These are phyloP conservation scores for Trichonephila clavipes DNA, from an alignment of 1,140 invertebrate species.

Conservation along the genomic window DNA sequence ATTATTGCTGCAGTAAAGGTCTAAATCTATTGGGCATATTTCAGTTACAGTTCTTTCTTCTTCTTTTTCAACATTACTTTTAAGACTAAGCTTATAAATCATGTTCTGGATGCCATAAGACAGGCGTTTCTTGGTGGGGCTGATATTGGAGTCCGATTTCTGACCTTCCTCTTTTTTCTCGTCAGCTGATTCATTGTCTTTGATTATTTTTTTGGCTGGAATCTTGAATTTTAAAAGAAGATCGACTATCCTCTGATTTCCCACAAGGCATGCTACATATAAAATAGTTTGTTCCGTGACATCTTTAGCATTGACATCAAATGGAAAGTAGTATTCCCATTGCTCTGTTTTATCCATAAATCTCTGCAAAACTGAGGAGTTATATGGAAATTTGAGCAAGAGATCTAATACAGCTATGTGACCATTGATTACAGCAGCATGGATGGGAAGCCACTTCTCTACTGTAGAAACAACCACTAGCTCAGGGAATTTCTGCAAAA, in stretches of 20 bases:
- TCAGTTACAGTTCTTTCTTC: slow-evolving; percentile 79
- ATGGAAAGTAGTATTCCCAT: slow-evolving; percentile 92
- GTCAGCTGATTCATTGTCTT: slow-evolving; percentile 50
- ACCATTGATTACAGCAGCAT: slow-evolving; percentile 94
- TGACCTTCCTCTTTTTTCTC: slow-evolving; percentile 59
- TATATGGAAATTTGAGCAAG: slow-evolving; percentile 91
- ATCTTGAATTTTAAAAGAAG: slow-evolving; percentile 88
- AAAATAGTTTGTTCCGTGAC: slow-evolving; percentile 93
- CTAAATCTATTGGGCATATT: slow-evolving; percentile 87
- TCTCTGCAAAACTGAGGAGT: slow-evolving; percentile 85
- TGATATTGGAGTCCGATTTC: slow-evolving; percentile 49
- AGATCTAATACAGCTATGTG: slow-evolving; percentile 89
- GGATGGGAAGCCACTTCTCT: slow-evolving; percentile 94
- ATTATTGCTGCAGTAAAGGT: slow-evolving; percentile 88
- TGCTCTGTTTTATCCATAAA: slow-evolving; percentile 86
- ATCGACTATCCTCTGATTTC: slow-evolving; percentile 90
- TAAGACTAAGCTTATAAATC: slow-evolving; percentile 89
- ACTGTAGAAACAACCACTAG: slow-evolving; percentile 89
- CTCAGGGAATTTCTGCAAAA: slow-evolving; percentile 84
- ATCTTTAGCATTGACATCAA: slow-evolving; percentile 94
- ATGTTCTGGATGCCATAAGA: slow-evolving; percentile 93
- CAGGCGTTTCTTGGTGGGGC: slow-evolving; percentile 83
- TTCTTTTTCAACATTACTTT: slow-evolving; percentile 76
- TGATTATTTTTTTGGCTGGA: slow-evolving; percentile 81
- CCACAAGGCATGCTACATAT: slow-evolving; percentile 92